A percentile compares a stretch with the other conserved stretches of the same genome.
These are phyloP conservation scores for Nannospalax galili DNA, from an alignment of 2,113 vertebrate species.

Conservation along the genomic window DNA sequence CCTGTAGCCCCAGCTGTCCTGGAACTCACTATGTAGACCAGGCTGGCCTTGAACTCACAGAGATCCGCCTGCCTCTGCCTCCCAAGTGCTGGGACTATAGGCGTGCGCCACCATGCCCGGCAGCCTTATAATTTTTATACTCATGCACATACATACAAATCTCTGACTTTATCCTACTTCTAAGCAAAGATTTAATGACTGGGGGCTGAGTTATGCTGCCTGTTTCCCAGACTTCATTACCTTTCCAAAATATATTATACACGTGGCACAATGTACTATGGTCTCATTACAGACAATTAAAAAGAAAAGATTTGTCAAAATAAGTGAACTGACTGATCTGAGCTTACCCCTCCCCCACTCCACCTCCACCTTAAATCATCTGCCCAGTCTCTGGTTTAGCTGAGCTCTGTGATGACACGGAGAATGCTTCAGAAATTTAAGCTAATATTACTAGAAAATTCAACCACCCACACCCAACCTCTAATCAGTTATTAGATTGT, in stretches of 20 bases:
- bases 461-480: constrained; percentile 8
- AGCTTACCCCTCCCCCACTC: background rate
- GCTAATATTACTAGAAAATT: background rate
- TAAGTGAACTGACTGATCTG: constrained; percentile 20
- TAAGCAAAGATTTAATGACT: constrained; percentile 66
- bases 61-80: no score
- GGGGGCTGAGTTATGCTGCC: constrained; percentile 50
- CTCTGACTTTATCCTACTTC: constrained; percentile 57
- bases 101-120: no score
- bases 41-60: no score
- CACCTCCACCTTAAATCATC: background rate
- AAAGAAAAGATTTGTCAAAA: constrained; percentile 69
- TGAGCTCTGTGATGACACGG: background rate
- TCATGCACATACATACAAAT: background rate
- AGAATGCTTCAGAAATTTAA: constrained; percentile 43
- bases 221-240: constrained; percentile 65
- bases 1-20: no score
- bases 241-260: constrained; percentile 63
- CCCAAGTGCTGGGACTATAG: no score
- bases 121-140: constrained; percentile 62
- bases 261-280: background rate
- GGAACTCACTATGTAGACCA: no score
- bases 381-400: background rate
- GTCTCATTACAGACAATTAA: constrained; percentile 68
- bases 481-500: constrained; percentile 4